Evolutionary conservation across 2,888 invertebrate species (phyloP), one percentile per base, ranked within the genome.

Genomic region (Cataglyphis altisquamis): DNA sequence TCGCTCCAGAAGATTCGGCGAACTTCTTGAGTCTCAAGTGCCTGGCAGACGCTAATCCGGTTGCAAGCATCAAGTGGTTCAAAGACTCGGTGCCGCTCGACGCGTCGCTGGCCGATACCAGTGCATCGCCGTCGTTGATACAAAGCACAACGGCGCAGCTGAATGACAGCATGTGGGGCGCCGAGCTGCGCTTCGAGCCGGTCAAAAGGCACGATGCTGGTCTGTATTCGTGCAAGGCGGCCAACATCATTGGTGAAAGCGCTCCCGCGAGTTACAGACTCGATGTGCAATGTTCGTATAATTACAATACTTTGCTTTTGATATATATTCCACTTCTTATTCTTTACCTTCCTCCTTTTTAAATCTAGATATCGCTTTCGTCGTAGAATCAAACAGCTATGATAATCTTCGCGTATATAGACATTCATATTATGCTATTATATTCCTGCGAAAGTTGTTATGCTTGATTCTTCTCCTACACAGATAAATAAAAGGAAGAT

Each of bases 201-300:
- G 96, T 96, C 75, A 95, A 95, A 86, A 95, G 95, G 41, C 94
- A 96, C 55, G 96, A 95, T 70, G 94, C 98, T 91, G 98, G 98
- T 3, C 97, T 97, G 90, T 98, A 98, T 95, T 97, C 97, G 87
- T 98, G 98, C 95, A 97, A 97, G 83, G 98, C 98, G n/a, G 96
- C 97, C 91, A 98, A 98, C 95, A 96, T 96, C 90, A 98, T 98
- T 88, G 97, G 97, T 90, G 97, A 95, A 91, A 95, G 95, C 91
- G 94, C 95, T 66, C 95, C 95, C 9, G 95, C 96, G 82, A 95
- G 95, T 88, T 95, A 96, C 87, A 94, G 95, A 63, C 94, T 96
- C 62, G 96, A 96, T 91, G 96, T 96, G 63, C 96, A 96, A 94
- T 96, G 96, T 96, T 86, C 81, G 90, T 87, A 83, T 60, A 80